Percentiles rank a stretch among this genome's conserved stretches.
These are phyloP conservation scores for Limnothrissa miodon DNA, from an alignment of 2,113 vertebrate genomes.

Conservation along the genomic window DNA sequence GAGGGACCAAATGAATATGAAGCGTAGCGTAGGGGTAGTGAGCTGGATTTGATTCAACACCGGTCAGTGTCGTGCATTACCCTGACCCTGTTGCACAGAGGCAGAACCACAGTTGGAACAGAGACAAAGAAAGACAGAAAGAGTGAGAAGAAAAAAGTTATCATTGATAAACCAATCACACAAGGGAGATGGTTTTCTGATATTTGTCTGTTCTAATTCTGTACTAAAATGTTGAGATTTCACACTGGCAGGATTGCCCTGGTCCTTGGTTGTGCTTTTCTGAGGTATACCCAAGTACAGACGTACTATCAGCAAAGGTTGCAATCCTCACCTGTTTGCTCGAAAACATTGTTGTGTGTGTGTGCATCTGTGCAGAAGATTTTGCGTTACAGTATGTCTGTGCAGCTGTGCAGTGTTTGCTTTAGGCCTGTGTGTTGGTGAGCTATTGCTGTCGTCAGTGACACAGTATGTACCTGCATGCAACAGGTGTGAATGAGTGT, in stretches of 20 bases:
- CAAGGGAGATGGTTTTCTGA: background rate
- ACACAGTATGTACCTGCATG: constrained; percentile 13
- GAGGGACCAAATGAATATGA: background rate
- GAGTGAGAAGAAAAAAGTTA: background rate
- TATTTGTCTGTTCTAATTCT: background rate
- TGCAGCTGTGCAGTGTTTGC: background rate
- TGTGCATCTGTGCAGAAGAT: background rate
- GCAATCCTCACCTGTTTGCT: background rate
- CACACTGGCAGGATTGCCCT: background rate
- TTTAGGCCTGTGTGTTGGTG: constrained; percentile 23
- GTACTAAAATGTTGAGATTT: background rate
- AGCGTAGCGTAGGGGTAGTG: background rate
- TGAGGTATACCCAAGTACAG: background rate
- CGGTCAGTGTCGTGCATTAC: background rate
- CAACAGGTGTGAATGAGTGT: background rate
- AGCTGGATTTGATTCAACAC: background rate
- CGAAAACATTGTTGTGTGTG: background rate
- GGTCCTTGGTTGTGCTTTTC: background rate
- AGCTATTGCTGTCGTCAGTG: constrained; percentile 5
- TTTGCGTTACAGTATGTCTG: background rate
- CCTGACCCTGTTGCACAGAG: background rate
- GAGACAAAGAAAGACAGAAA: no score
- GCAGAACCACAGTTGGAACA: background rate
- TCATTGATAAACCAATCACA: background rate
- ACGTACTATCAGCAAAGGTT: background rate